phyloP scores from a whole-genome alignment of 2,888 invertebrate species.

The Chrysomela aeneicollis region DNA sequence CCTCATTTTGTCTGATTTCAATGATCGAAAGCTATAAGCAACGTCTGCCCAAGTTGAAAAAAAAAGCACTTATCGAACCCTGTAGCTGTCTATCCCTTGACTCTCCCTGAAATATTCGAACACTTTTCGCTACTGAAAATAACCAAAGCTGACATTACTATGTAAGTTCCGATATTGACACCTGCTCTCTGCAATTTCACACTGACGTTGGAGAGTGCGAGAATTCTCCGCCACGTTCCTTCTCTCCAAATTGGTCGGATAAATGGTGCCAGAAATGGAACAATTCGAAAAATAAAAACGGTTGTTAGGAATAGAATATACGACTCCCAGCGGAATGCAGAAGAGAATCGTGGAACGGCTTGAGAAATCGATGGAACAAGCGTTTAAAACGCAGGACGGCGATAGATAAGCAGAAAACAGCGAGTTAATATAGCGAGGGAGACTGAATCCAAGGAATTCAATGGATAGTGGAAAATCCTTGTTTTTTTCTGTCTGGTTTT shows the following conservation, averaged over 20 bases:
- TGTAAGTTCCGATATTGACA: not conserved
- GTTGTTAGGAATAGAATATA: slow-evolving; percentile 29
- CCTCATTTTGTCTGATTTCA: too few species aligned
- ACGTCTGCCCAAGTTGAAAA: too few species aligned
- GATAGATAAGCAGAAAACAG: not conserved
- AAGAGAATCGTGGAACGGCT: not conserved
- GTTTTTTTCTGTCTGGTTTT: too few species aligned
- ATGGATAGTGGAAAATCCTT: too few species aligned
- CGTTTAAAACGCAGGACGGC: not conserved
- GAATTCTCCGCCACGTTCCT: not conserved
- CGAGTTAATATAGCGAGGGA: too few species aligned
- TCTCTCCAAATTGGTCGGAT: slow-evolving; percentile 9
- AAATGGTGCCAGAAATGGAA: slow-evolving; percentile 18
- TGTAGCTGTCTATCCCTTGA: too few species aligned
- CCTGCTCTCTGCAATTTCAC: not conserved
- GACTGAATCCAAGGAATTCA: not conserved
- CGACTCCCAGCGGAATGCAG: slow-evolving; percentile 19
- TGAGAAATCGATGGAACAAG: not conserved
- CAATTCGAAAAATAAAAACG: slow-evolving; percentile 28
- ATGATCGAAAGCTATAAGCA: too few species aligned
- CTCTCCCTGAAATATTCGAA: too few species aligned
- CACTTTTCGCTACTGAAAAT: not conserved
- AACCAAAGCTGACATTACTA: not conserved
- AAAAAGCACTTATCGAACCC: too few species aligned
- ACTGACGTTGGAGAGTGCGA: not conserved